These are phyloP conservation scores for Molorchus minor DNA, from an alignment of 2,888 invertebrate species.

Conservation along the genomic window DNA sequence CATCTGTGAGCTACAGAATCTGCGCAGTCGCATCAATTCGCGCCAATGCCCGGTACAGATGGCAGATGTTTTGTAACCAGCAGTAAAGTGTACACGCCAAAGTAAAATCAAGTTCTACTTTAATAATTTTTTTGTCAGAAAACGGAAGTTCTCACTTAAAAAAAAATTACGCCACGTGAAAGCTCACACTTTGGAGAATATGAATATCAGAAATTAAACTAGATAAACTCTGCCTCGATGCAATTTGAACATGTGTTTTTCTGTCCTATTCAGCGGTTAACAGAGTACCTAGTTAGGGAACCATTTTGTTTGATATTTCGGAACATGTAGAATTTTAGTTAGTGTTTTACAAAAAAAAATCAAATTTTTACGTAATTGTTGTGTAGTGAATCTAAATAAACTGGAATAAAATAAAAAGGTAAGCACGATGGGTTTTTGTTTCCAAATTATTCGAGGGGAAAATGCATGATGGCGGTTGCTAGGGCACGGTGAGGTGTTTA, in stretches of 20 bases:
- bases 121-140: slow-evolving; percentile 46
- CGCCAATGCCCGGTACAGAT: slow-evolving; percentile 65
- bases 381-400: slow-evolving; percentile 40
- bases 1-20: slow-evolving; percentile 21
- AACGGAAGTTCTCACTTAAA: slow-evolving; percentile 38
- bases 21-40: slow-evolving; percentile 58
- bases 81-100: slow-evolving; percentile 55
- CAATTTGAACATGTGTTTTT: slow-evolving; percentile 50
- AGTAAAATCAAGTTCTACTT: slow-evolving; percentile 50
- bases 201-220: slow-evolving; percentile 41
- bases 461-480: slow-evolving; percentile 47
- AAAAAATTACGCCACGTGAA: slow-evolving; percentile 36
- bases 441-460: slow-evolving; percentile 30
- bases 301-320: slow-evolving; percentile 61
- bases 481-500: slow-evolving; percentile 40
- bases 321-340: slow-evolving; percentile 54
- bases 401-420: slow-evolving; percentile 41
- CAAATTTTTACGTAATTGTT: slow-evolving; percentile 35
- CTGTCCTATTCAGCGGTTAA: slow-evolving; percentile 56
- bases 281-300: slow-evolving; percentile 57
- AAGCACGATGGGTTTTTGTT: slow-evolving; percentile 38
- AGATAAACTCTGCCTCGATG: slow-evolving; percentile 48
- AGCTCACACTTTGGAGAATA: slow-evolving; percentile 42
- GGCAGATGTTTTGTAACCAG: slow-evolving; percentile 64
- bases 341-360: slow-evolving; percentile 41